These are phyloP conservation scores for Petaurus breviceps DNA, from an alignment of 2,113 vertebrate genomes.

Conservation along the genomic window DNA sequence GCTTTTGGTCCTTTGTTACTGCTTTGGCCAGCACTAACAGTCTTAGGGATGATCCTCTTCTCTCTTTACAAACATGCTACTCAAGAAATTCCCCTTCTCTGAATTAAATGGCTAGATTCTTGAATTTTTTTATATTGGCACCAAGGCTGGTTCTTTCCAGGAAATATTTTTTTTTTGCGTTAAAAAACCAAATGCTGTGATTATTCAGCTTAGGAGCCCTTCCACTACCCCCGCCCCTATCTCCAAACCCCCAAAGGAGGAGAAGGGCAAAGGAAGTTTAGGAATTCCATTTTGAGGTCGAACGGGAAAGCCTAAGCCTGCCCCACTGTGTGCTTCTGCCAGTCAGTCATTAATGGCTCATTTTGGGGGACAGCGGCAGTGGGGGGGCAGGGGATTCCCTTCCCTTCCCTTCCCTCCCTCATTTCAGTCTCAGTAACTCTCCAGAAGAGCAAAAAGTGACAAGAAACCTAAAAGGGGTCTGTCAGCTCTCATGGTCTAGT, in stretches of 20 bases:
- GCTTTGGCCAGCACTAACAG: not conserved
- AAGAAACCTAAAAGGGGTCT: not conserved
- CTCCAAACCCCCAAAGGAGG: not conserved
- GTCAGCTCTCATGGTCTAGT: not conserved
- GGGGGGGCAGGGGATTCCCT: not conserved
- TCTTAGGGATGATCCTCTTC: not conserved
- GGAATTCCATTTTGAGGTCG: not conserved
- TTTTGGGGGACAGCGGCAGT: not conserved
- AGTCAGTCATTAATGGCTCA: not conserved
- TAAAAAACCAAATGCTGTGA: not conserved
- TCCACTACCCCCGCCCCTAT: not conserved
- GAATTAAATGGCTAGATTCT: not conserved
- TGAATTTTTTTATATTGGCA: not conserved
- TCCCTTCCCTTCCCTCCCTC: not conserved
- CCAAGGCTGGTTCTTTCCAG: not conserved
- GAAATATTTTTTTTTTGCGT: not conserved
- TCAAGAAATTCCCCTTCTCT: not conserved
- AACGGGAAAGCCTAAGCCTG: not conserved
- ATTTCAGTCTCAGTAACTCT: not conserved
- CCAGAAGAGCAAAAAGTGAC: not conserved
- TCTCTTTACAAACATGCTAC: not conserved
- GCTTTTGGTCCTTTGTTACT: not conserved
- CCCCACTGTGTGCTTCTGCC: not conserved
- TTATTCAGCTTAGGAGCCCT: not conserved
- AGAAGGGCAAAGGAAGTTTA: not conserved